Base-by-base conservation (phyloP, 2,797 vertebrate species). In the Onychomys arenicola region DNA sequence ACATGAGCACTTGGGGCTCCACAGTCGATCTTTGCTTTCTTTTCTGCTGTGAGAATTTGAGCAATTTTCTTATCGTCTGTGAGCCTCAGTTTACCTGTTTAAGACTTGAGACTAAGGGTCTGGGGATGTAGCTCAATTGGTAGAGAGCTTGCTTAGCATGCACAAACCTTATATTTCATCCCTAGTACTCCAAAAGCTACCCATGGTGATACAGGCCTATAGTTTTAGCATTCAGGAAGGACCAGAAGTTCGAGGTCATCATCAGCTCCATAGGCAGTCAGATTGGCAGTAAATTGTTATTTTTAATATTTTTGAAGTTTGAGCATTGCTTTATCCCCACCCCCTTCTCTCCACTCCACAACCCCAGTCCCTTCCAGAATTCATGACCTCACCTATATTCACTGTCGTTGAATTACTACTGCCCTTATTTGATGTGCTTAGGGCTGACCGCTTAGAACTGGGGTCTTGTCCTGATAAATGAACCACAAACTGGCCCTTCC, bases 1-100 rank as follows among this genome's bases (percentile, higher is more conserved):
- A 57, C 25, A 1, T 3, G 46, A 71, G 43, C 61, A 27, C 40
- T 52, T 37, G 43, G n/a, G 57, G 43, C 90, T 67, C 37, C 1
- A 27, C 25, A 21, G 49, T 84, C 82, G 29, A 0, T 3, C 34
- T 61, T 55, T 55, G 37, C 55, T 37, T 55, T 93, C 55, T 73
- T 29, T 10, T 46, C 55, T 57, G 52, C 37, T 32, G 77, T 40
- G 94, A 85, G 92, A 80, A 75, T 71, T 52, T 61, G 77, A n/a
- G 27, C 34, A 59, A 77, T 32, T n/a, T 59, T 17, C 23, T 76
- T 25, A 3, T 9, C 19, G 27, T 82, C 63, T 7, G 1, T 34
- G 55, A 89, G 69, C 80, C 89, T 97, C 46, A 2, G 37, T 80
- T 91, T 89, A 59, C 89, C 59, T 57, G n/a, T 43, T 6, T 75